Conservation (phyloP, 1,140 invertebrate genomes). For the Belonocnema kinseyi region DNA sequence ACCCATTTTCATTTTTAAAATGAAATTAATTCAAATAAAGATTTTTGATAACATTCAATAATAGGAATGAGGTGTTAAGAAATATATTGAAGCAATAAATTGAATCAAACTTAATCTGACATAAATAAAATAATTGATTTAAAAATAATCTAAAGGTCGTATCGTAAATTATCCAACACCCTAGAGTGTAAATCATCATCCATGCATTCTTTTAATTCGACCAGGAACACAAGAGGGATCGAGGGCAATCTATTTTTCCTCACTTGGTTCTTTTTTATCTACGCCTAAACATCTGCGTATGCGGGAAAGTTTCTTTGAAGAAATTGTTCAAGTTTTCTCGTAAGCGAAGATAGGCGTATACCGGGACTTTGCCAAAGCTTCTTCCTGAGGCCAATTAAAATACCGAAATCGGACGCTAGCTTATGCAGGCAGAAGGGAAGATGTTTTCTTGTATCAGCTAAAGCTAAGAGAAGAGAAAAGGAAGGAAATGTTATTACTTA, state of each 20-base stretch:
- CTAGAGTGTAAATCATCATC: not conserved
- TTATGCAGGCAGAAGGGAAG: slow-evolving; percentile 59
- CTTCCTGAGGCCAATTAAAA: slow-evolving; percentile 67
- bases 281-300: not conserved
- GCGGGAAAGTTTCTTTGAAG: slow-evolving; percentile 46
- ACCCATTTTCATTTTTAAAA: too few relatives aligned
- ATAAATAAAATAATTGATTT: too few relatives aligned
- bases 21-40: too few relatives aligned
- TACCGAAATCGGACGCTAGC: slow-evolving; percentile 66
- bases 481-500: slow-evolving; percentile 68
- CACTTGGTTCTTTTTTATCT: slow-evolving; percentile 1
- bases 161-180: not conserved
- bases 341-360: slow-evolving; percentile 45
- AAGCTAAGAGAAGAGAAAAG: slow-evolving; percentile 34
- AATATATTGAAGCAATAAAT: too few relatives aligned
- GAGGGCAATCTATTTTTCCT: not conserved
- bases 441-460: slow-evolving; percentile 18
- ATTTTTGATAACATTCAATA: too few relatives aligned
- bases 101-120: too few relatives aligned
- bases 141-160: too few relatives aligned
- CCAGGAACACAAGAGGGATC: not conserved
- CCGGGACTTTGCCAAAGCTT: slow-evolving; percentile 33
- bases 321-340: slow-evolving; percentile 63
- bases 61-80: too few relatives aligned
- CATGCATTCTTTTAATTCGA: slow-evolving; percentile 8